Conservation (phyloP, 1,140 invertebrate species). For the Archegozetes longisetosus region DNA sequence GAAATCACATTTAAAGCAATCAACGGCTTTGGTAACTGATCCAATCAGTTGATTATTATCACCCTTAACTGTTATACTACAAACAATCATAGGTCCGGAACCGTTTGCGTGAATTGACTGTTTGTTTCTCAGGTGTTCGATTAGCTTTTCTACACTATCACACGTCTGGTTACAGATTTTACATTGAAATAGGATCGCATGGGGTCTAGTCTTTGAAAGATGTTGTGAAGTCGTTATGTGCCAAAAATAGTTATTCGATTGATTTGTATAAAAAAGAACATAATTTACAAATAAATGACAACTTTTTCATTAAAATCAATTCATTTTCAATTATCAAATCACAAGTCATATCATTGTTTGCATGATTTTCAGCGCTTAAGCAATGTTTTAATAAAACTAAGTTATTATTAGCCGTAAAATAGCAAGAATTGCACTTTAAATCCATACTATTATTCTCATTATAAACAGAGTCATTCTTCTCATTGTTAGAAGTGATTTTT, state of each 20-base stretch:
- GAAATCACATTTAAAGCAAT: background rate
- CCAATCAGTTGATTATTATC: background rate
- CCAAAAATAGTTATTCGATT: conserved; percentile 45
- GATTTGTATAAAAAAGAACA: conserved; percentile 72
- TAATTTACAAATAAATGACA: conserved; percentile 61
- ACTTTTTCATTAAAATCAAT: conserved; percentile 33
- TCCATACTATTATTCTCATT: background rate
- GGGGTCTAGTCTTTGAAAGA: conserved; percentile 9
- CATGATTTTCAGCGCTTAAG: background rate
- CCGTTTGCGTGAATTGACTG: background rate
- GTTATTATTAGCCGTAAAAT: background rate
- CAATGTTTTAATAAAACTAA: background rate
- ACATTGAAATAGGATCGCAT: background rate
- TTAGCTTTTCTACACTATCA: background rate
- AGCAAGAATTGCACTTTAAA: too few relatives aligned
- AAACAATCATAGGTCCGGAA: background rate
- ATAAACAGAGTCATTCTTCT: background rate
- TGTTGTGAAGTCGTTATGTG: conserved; percentile 56
- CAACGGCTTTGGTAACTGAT: background rate
- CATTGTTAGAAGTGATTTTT: background rate
- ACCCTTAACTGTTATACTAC: background rate
- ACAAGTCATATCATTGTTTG: background rate
- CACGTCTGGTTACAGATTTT: background rate
- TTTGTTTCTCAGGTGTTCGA: background rate
- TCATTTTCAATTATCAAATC: conserved; percentile 41